These are phyloP conservation scores for Malacoctenus gilli DNA, from an alignment of 2,797 vertebrate genomes.

Conservation along the genomic window DNA sequence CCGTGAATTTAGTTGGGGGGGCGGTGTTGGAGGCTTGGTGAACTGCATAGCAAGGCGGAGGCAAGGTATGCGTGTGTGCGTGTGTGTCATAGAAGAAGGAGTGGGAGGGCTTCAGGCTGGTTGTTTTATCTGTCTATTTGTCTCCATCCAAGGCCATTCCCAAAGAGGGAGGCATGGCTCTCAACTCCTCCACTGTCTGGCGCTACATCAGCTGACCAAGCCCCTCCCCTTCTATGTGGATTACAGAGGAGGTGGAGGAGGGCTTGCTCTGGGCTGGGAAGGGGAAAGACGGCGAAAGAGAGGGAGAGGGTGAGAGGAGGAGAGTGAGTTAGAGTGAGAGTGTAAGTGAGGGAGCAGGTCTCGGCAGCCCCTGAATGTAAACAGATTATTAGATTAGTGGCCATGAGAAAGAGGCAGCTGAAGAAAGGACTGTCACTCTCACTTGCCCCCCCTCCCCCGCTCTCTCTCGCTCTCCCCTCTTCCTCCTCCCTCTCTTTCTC, in stretches of 20 bases:
- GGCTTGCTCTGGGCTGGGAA: slow-evolving; percentile 52
- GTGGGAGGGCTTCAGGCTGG: slow-evolving; percentile 51
- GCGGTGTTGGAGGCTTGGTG: slow-evolving; percentile 19
- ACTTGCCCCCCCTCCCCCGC: slow-evolving; percentile 26
- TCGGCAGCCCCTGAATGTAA: slow-evolving; percentile 79
- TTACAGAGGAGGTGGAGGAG: slow-evolving; percentile 69
- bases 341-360: slow-evolving; percentile 73
- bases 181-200: slow-evolving; percentile 71
- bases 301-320: slow-evolving; percentile 36
- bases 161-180: slow-evolving; percentile 73
- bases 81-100: slow-evolving; percentile 51
- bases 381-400: slow-evolving; percentile 82
- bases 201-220: slow-evolving; percentile 74
- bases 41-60: slow-evolving; percentile 37
- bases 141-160: slow-evolving; percentile 78
- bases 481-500: slow-evolving; percentile 21
- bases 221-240: slow-evolving; percentile 68
- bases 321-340: slow-evolving; percentile 57
- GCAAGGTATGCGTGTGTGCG: slow-evolving; percentile 22
- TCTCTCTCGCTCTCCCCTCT: slow-evolving; percentile 13
- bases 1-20: slow-evolving; percentile 59
- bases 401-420: slow-evolving; percentile 68
- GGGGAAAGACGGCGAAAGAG: slow-evolving; percentile 41
- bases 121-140: slow-evolving; percentile 66
- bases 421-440: slow-evolving; percentile 58